Base-by-base conservation (phyloP, 1,140 invertebrate genomes). In the Meteorus sp. region DNA sequence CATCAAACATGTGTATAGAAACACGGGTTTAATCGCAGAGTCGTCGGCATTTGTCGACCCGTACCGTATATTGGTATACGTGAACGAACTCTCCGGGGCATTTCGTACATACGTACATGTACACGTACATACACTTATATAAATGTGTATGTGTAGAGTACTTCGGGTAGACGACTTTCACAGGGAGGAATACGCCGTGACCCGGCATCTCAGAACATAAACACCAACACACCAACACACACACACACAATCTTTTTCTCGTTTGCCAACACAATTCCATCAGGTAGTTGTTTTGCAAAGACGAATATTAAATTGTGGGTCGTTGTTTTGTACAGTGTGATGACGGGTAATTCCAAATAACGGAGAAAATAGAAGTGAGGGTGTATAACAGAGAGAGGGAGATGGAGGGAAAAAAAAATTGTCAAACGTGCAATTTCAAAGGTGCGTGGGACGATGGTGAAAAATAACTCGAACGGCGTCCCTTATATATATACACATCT, bases 391-490 rank as follows among this genome's bases (percentile, higher is more conserved):
- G 7, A n/a, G 37, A 31, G 13, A 2, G n/a, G 22, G 9, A 31
- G 15, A 27, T 25, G 13, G n/a, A 62, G 50, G 51, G 58, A 57
- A 56, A 7, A n/a, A 52, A 31, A 22, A 2, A 37, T 22, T 39
- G 31, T 52, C 31, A 52, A 52, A 35, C 3, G 11, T 33, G 22
- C 50, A 33, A 37, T 52, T 52, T 37, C 9, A 61, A 57, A 59
- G 59, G 39, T 52, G 55, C 50, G 55, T 59, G 52, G 55, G 55
- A 51, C 51, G 59, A 61, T 33, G 48, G 54, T 50, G 51, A 48
- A 62, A 60, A 60, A 61, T 52, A 59, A 51, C 60, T 64, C 62
- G 59, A 44, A 54, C 66, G 68, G 67, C 65, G 65, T 64, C 66
- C 61, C 65, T 63, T 53, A n/a, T n/a, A n/a, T n/a, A n/a, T n/a